A percentile compares a stretch with the other conserved stretches of the same genome.
Conservation (phyloP, 2,888 invertebrate genomes). For the Corythucha ciliata region DNA sequence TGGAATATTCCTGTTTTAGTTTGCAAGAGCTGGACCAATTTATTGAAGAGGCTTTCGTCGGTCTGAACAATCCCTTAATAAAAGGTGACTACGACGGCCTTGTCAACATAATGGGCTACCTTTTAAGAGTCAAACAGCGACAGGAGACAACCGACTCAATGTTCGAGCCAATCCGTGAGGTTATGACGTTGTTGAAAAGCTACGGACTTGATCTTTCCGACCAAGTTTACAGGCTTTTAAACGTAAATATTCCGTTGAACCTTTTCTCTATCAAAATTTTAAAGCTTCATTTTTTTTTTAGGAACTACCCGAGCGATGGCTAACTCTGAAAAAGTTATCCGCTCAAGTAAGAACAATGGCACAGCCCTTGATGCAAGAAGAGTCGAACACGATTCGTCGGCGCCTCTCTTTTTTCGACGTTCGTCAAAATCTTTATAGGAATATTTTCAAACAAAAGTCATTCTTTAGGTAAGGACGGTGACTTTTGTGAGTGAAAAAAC, state of each 20-base stretch:
- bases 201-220: slow-evolving; percentile 84
- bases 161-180: slow-evolving; percentile 82
- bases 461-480: slow-evolving; percentile 43
- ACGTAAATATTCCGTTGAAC: slow-evolving; percentile 44
- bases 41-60: slow-evolving; percentile 61
- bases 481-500: background rate
- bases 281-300: slow-evolving; percentile 39
- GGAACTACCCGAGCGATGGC: slow-evolving; percentile 82
- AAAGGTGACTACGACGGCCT: slow-evolving; percentile 83
- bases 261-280: background rate
- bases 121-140: slow-evolving; percentile 67
- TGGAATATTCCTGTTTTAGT: too few species aligned
- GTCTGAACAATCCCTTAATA: slow-evolving; percentile 58
- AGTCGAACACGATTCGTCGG: slow-evolving; percentile 77
- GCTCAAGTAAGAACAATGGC: slow-evolving; percentile 76
- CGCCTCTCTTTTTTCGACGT: slow-evolving; percentile 72
- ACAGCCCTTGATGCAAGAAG: slow-evolving; percentile 77
- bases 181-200: slow-evolving; percentile 70
- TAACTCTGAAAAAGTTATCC: slow-evolving; percentile 70
- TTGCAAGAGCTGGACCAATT: slow-evolving; percentile 68
- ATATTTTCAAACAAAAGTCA: slow-evolving; percentile 53
- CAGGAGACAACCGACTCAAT: slow-evolving; percentile 71
- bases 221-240: slow-evolving; percentile 57
- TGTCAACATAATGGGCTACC: slow-evolving; percentile 70
- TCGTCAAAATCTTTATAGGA: slow-evolving; percentile 64